These are phyloP conservation scores for Eudorcas thomsonii DNA, from an alignment of 2,113 vertebrate genomes.

Conservation along the genomic window DNA sequence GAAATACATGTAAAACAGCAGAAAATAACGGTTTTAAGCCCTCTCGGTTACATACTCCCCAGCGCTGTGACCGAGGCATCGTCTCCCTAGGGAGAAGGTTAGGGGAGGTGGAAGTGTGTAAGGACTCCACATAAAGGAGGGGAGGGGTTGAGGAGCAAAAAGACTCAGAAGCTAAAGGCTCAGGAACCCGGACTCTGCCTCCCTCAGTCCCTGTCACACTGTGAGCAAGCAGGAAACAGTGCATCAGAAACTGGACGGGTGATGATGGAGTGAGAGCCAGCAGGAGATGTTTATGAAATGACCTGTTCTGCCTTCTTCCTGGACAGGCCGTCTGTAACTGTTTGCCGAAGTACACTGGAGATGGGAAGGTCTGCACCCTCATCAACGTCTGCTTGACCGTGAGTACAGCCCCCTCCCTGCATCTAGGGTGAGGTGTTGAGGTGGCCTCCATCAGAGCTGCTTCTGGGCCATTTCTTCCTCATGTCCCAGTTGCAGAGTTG, in stretches of 20 bases:
- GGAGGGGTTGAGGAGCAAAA: not conserved
- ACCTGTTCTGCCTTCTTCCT: not conserved
- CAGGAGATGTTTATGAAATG: not conserved
- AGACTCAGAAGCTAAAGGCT: not conserved
- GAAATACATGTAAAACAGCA: not conserved
- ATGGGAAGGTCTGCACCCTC: constrained; percentile 85
- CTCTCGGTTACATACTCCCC: accelerated
- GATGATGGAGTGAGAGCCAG: not conserved
- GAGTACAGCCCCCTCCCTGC: constrained; percentile 44
- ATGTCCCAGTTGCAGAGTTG: accelerated
- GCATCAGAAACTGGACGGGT: not conserved
- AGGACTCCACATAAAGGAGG: not conserved
- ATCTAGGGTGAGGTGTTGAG: accelerated
- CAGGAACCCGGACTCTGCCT: not conserved
- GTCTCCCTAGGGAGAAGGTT: not conserved
- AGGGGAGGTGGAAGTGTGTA: no score
- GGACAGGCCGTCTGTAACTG: constrained; percentile 89
- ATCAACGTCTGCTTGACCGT: constrained; percentile 87
- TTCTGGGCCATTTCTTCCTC: not conserved
- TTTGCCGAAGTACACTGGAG: constrained; percentile 82
- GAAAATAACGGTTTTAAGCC: not conserved
- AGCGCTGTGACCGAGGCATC: not conserved
- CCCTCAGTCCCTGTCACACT: not conserved
- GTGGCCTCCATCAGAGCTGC: not conserved
- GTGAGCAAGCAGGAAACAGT: not conserved